phyloP scores from a whole-genome alignment of 2,113 vertebrate genomes.

The Bos indicus region DNA sequence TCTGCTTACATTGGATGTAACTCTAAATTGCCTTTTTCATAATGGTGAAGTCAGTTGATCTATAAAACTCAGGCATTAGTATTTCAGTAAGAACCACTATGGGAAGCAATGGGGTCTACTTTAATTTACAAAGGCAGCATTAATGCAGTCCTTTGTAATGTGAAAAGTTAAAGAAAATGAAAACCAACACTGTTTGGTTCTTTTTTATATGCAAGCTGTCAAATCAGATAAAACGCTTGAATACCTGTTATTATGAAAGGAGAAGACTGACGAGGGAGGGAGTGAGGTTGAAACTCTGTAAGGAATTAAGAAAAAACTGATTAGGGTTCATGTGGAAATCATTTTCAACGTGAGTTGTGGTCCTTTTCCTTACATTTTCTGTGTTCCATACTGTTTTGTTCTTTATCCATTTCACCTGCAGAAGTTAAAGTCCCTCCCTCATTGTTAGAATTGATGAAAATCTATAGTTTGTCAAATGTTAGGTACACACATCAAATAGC shows the following conservation, averaged over 20 bases:
- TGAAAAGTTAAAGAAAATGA: constrained; percentile 51
- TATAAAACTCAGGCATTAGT: neutral
- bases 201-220: neutral
- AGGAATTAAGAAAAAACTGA: neutral
- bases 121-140: constrained; percentile 28
- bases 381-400: neutral
- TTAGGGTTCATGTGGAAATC: neutral
- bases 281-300: neutral
- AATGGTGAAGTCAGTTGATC: constrained; percentile 32
- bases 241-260: constrained; percentile 14
- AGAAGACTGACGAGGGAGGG: neutral
- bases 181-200: neutral
- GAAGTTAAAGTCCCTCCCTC: neutral
- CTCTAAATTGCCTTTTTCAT: constrained; percentile 44
- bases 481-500: neutral
- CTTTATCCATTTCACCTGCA: neutral
- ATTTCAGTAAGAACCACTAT: constrained; percentile 25
- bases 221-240: constrained; percentile 42
- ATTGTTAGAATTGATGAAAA: constrained; percentile 10
- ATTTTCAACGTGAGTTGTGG: neutral
- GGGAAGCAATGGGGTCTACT: neutral
- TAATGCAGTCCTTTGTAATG: constrained; percentile 38
- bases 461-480: neutral
- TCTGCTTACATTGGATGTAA: neutral
- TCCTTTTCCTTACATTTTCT: neutral